phyloP scores from a whole-genome alignment of 2,797 vertebrate species.

The Macropodus opercularis region DNA sequence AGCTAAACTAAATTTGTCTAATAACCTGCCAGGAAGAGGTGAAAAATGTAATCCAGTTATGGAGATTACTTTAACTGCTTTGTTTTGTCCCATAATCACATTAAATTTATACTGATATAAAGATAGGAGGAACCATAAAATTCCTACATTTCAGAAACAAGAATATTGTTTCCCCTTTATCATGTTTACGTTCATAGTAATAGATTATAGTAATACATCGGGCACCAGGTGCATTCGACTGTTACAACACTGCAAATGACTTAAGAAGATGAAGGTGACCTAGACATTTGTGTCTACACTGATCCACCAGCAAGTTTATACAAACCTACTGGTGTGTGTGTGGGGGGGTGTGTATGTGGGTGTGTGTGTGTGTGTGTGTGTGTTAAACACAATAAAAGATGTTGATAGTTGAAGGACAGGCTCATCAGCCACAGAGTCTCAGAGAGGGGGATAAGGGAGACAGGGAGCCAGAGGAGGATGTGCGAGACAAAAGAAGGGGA shows the following conservation, averaged over 20 bases:
- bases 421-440: constrained; percentile 64
- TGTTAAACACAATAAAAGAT: constrained; percentile 63
- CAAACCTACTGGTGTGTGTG: constrained; percentile 21
- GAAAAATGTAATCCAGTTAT: too few relatives aligned
- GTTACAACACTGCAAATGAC: constrained; percentile 39
- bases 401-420: constrained; percentile 81
- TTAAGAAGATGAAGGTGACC: constrained; percentile 60
- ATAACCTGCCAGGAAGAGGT: too few relatives aligned
- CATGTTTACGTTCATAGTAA: too few relatives aligned
- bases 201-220: too few relatives aligned
- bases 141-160: too few relatives aligned
- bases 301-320: constrained; percentile 23
- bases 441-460: constrained; percentile 68
- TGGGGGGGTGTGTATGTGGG: constrained; percentile 30
- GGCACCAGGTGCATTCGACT: not conserved
- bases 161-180: too few relatives aligned
- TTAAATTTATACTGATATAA: too few relatives aligned
- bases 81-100: too few relatives aligned
- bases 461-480: constrained; percentile 54
- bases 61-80: too few relatives aligned
- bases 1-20: too few relatives aligned
- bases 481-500: constrained; percentile 65
- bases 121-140: too few relatives aligned
- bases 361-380: constrained; percentile 44
- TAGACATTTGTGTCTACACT: constrained; percentile 42